Base-by-base conservation (phyloP, 2,113 vertebrate genomes). In the Chrysochloris asiatica region DNA sequence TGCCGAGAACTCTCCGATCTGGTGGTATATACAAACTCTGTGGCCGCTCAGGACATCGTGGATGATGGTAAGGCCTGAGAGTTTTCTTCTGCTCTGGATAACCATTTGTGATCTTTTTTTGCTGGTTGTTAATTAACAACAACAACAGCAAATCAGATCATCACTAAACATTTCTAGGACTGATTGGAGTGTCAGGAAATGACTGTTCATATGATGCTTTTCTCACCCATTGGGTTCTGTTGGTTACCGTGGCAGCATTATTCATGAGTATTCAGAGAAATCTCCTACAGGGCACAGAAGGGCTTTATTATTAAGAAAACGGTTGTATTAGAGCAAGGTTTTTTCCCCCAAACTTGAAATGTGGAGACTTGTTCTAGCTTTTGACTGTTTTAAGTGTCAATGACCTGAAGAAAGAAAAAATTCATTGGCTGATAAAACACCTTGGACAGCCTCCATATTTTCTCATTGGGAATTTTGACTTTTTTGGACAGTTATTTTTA, bases 1-100 rank as follows among this genome's bases (percentile, higher is more conserved):
- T 99, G 99, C 83, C 97, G 99, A 83, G 99, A 99, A 86, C 98
- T 99, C 38, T 99, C 99, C 2, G 99, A 99, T 93, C 96, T 99
- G 54, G 99, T 99, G 92, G 98, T 99, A 43, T 99, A 99, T 96
- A 99, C 99, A 1, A 99, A 99, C 96, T 99, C 99, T 0, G 98
- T 99, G 92, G 98, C 98, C 19, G 99, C 99, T 12, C 99, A 99
- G 95, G 99, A 99, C 85, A 98, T 99, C 78, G 96, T 99, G 81
- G 99, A 99, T 90, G 99, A 99, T n/a, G 99, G 99, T 99, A 96
- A 93, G 97, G 50, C 36, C 8, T 24, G 10, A 48, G 9, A 47
- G 28, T 43, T 38, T 28, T 45, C 5, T 69, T 41, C 47, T 9
- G 10, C 13, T 45, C 11, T 43, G 28, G 26, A 8, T 77, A 43